Evolutionary conservation across 2,797 vertebrate species (phyloP).

Genomic region (Leptoclinus maculatus): DNA sequence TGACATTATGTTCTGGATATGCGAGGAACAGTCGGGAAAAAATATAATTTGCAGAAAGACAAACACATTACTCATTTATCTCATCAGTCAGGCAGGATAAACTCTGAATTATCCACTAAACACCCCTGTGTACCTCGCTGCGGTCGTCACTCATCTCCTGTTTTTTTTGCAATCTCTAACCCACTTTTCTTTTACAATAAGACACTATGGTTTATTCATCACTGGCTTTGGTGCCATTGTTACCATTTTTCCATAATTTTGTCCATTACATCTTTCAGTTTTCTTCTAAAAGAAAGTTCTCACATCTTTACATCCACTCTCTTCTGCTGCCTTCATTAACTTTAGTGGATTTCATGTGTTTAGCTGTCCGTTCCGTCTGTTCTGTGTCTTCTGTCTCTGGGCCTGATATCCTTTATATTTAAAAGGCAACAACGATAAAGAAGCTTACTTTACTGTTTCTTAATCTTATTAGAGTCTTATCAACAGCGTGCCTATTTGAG

Average conservation of each 20-base stretch:
- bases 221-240: constrained; percentile 1
- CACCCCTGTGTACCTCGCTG: constrained; percentile 1
- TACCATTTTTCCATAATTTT: neutral
- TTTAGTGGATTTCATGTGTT: neutral
- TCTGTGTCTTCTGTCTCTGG: neutral
- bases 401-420: neutral
- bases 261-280: neutral
- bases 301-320: neutral
- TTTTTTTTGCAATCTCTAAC: constrained; percentile 23
- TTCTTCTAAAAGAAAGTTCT: neutral
- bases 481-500: neutral
- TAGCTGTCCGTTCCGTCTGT: neutral
- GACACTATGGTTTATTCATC: neutral
- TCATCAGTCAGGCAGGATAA: constrained; percentile 47
- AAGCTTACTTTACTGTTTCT: neutral
- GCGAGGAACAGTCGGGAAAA: constrained; percentile 3
- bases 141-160: constrained; percentile 10
- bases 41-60: constrained; percentile 31
- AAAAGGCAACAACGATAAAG: neutral
- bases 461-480: constrained; percentile 9
- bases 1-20: constrained; percentile 15
- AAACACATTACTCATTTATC: constrained; percentile 46
- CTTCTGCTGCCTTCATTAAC: neutral
- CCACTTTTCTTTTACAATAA: constrained; percentile 25
- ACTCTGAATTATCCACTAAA: constrained; percentile 51